A percentile compares a stretch with the other conserved stretches of the same genome.
Conservation (phyloP, 37 sponge, comb jelly and placozoan genomes). For the Spongilla lacustris region DNA sequence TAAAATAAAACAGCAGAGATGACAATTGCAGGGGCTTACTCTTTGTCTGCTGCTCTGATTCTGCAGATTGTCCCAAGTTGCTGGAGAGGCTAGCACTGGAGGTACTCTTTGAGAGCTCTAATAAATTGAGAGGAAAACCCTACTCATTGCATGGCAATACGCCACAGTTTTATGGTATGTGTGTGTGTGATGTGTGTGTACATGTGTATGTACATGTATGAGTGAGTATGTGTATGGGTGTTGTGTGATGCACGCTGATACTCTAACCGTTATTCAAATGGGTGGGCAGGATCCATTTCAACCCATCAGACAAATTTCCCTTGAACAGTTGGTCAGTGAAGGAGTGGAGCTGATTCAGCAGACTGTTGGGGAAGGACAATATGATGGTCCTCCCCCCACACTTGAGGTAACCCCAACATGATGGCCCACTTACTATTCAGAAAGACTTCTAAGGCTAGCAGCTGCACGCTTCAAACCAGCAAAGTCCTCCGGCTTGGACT, state of each 20-base stretch:
- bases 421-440: slow-evolving; percentile 73
- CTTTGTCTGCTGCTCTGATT: slow-evolving; percentile 38
- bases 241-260: not conserved
- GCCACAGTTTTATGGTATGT: no score
- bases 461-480: slow-evolving; percentile 40
- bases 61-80: slow-evolving; percentile 10
- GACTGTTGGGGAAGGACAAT: slow-evolving; percentile 8
- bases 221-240: not conserved
- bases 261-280: slow-evolving; percentile 30
- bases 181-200: not conserved
- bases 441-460: slow-evolving; percentile 51
- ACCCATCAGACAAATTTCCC: slow-evolving; percentile 32
- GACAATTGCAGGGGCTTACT: slow-evolving; percentile 24
- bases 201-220: not conserved
- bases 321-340: slow-evolving; percentile 78
- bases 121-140: not conserved
- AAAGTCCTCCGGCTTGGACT: slow-evolving; percentile 57
- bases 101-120: slow-evolving; percentile 25
- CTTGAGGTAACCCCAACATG: no score
- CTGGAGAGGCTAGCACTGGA: slow-evolving; percentile 35
- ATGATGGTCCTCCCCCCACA: no score
- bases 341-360: slow-evolving; percentile 66
- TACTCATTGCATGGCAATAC: not conserved
- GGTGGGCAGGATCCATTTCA: slow-evolving; percentile 77
- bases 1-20: not conserved